Evolutionary conservation across 2,797 vertebrate species (phyloP), one percentile per base, ranked within the genome.

Genomic region (Smutsia gigantea): DNA sequence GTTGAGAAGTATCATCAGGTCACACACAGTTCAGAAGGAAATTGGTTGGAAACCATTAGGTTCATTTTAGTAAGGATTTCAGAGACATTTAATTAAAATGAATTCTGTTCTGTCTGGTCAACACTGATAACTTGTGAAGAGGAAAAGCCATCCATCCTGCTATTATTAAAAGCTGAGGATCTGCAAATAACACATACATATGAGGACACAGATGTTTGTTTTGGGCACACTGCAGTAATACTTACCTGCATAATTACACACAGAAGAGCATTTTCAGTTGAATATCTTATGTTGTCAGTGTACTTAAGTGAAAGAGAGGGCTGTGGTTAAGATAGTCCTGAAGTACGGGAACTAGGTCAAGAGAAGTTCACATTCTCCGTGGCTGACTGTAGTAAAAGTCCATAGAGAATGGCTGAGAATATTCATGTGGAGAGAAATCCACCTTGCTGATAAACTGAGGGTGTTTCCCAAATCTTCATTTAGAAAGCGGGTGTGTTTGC

Each of bases 71-170:
- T 31, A 68, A 89, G 51, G 64, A 96, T 92, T 79, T 61, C 95
- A 90, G 0, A 53, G 89, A 93, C 77, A 75, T 97, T 97, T 94
- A 88, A 85, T 87, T 74, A 94, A 78, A 96, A 90, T 74, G 34
- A 95, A 95, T 97, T 97, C 37, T 96, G 49, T 95, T 97, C 71
- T 93, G 77, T 93, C 79, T 96, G 85, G 49, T 96, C 68, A 96
- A 97, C 87, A 83, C 75, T 93, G 93, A 98, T 96, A 97, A 97
- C 95, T 55, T 87, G 81, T 17, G 72, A 87, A 91, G 97, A 97
- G 96, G 94, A 93, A 82, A 97, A 95, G 57, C 23, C 27, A 90
- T 95, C 97, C 95, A 96, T 91, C 55, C 95, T 94, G 92, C 93
- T 97, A 81, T 39, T 89, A 72, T 93, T 96, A 84, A 97, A 97